Base-by-base conservation (phyloP, 2,113 vertebrate genomes). In the Galbula dea region DNA sequence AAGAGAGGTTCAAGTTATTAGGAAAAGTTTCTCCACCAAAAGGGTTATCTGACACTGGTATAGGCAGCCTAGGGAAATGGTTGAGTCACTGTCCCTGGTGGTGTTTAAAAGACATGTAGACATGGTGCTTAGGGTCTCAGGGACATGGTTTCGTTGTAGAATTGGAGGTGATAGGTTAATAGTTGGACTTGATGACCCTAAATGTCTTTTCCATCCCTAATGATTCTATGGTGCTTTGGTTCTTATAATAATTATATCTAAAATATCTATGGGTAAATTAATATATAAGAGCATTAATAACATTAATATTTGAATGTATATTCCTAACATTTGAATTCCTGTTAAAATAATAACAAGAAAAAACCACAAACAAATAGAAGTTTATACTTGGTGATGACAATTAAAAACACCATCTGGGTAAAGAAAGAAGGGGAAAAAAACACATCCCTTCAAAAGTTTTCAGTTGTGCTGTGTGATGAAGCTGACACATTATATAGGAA, bases 331-430 rank as follows among this genome's bases (percentile, higher is more conserved):
- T 72, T 79, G 1, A 51, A 71, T 75, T 76, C 2, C 4, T 30
- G 79, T 76, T 5, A 39, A 71, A 92, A 61, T 19, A 19, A 37
- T 23, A n/a, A n/a, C n/a, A n/a, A n/a, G n/a, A 37, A 32, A 17
- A n/a, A 6, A 2, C 5, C 0, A 1, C 2, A n/a, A n/a, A n/a
- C 13, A 52, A 12, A 21, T 10, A 54, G 1, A 67, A 52, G 3
- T 20, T 83, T 77, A 41, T 5, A 5, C 11, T 72, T 75, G 14
- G 3, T 86, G 20, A 57, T 65, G 45, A 23, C 23, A 52, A 52
- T 49, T 72, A 61, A 86, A 95, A 48, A 12, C 2, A 29, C 5
- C 2, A 6, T 26, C 30, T 2, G 2, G 7, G 3, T 39, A 36
- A 69, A 65, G 8, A 36, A 71, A 45, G 29, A 55, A 4, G 3